Percentiles rank a stretch among this genome's conserved stretches.
phyloP scores from a whole-genome alignment of 2,113 vertebrate genomes.

The Charina bottae region DNA sequence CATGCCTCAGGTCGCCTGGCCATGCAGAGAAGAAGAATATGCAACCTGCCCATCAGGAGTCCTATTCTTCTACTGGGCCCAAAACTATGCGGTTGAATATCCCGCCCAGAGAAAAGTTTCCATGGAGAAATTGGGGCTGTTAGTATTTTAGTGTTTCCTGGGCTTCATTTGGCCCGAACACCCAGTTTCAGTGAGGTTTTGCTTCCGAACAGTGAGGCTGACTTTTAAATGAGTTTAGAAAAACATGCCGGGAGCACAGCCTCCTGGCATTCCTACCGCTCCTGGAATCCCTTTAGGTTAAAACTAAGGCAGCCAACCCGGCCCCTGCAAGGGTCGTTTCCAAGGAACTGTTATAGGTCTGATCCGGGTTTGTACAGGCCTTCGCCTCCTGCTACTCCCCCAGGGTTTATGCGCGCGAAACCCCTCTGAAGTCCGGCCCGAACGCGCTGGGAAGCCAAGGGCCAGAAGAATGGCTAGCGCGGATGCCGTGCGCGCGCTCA shows the following conservation, averaged over 20 bases:
- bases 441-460: not conserved
- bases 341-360: not conserved
- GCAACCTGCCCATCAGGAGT: not conserved
- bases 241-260: not conserved
- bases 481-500: not conserved
- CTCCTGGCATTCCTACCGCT: too few relatives aligned
- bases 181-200: not conserved
- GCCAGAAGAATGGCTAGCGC: not conserved
- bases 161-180: not conserved
- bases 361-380: not conserved
- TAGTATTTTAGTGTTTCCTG: not conserved
- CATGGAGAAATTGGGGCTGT: not conserved
- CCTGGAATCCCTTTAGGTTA: not conserved
- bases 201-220: not conserved
- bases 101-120: not conserved
- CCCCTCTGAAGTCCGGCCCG: not conserved
- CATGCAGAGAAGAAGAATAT: too few relatives aligned
- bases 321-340: too few relatives aligned
- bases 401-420: not conserved
- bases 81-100: not conserved
- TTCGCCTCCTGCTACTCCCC: not conserved
- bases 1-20: not conserved
- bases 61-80: not conserved
- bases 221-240: not conserved
- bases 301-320: not conserved